Percentiles rank a stretch among this genome's conserved stretches.
Evolutionary conservation across 2,888 invertebrate genomes (phyloP).

Genomic region (Mycalesis mineus): DNA sequence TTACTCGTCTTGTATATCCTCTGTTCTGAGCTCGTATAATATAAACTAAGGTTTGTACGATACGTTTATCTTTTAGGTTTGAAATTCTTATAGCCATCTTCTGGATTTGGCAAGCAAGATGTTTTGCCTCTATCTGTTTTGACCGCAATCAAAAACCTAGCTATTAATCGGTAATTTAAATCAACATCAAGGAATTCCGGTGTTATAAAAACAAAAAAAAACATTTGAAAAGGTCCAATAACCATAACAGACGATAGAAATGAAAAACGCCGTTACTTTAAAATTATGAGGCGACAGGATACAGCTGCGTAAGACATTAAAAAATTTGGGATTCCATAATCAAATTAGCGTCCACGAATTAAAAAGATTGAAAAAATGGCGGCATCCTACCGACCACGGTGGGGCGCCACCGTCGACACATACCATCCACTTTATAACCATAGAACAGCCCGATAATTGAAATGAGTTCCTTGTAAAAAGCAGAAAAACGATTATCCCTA

Average conservation of each 20-base stretch:
- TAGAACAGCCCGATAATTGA: conserved; percentile 77
- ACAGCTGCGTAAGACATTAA: conserved; percentile 56
- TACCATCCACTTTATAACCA: conserved; percentile 71
- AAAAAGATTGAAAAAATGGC: conserved; percentile 54
- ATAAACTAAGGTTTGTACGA: too few species aligned
- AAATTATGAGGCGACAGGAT: conserved; percentile 62
- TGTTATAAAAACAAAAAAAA: neutral
- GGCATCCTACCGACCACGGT: conserved; percentile 60
- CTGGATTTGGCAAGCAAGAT: too few species aligned
- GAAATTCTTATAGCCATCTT: too few species aligned
- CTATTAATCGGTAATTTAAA: neutral
- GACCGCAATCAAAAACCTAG: too few species aligned
- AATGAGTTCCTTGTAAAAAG: conserved; percentile 78
- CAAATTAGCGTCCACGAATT: conserved; percentile 74
- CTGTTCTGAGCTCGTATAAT: too few species aligned
- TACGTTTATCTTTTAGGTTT: too few species aligned
- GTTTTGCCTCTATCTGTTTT: too few species aligned
- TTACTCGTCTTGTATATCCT: too few species aligned
- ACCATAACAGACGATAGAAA: conserved; percentile 19
- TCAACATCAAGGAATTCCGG: neutral
- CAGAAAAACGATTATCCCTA: conserved; percentile 76
- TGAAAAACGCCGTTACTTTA: conserved; percentile 52
- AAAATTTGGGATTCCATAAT: conserved; percentile 62
- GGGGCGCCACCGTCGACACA: conserved; percentile 72
- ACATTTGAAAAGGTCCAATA: conserved; percentile 1